Evolutionary conservation across 2,888 invertebrate species (phyloP), one percentile per base, ranked within the genome.

Genomic region (Altica lythri): DNA sequence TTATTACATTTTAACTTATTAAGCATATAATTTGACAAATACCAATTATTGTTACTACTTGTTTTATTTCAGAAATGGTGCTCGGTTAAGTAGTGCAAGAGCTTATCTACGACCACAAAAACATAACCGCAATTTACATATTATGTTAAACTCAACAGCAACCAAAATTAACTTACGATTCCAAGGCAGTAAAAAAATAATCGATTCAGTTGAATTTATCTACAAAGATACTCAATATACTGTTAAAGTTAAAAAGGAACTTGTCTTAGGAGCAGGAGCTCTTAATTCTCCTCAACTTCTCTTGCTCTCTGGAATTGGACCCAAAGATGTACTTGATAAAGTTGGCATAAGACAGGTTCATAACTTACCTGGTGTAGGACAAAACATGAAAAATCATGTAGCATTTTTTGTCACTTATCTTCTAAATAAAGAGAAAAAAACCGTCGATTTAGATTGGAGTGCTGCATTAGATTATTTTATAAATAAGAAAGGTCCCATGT

Each of bases 381-480:
- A 82, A 66, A 88, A 87, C 67, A 73, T 88, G 0, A 86, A 86
- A 53, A 86, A 87, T 68, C 87, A 88, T 64, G 84, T 86, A 0
- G 83, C 86, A 1, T 83, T 83, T 22, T 77, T 76, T 4, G 59
- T 87, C 5, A 77, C 79, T n/a, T 86, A 81, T 66, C 76, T 77
- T 0, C 72, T 86, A 63, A 77, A 71, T 2, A 78, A 81, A 48
- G 77, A 79, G 32, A 78, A 79, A 0, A 79, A 81, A 34, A 70
- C 76, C 6, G 80, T 80, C 2, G 81, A 83, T 35, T 67, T 87
- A 44, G 81, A 81, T 59, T 86, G 86, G 86, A 80, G 82, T 0
- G 75, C 80, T 0, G 84, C 82, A 6, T 72, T 81, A 63, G 81
- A 86, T 45, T 88, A 86, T 68, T 71, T 86, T 66, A 63, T 83